These are phyloP conservation scores for Astyanax mexicanus DNA, from an alignment of 2,797 vertebrate species.

Conservation along the genomic window DNA sequence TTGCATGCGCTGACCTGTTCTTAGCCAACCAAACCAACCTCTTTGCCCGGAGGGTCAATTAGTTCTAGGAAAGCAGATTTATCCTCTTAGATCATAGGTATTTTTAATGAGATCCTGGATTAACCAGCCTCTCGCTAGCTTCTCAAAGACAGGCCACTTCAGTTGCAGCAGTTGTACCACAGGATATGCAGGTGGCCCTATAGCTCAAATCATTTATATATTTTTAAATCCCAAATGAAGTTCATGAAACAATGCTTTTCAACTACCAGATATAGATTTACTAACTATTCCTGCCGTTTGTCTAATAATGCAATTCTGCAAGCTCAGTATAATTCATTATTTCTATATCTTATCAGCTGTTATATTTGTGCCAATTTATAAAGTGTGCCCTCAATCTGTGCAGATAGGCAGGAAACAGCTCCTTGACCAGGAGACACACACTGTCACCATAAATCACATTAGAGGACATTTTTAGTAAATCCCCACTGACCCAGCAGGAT, in stretches of 20 bases:
- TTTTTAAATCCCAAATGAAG: not conserved
- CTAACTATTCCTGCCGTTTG: not conserved
- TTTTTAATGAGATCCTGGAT: conserved; percentile 58
- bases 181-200: not conserved
- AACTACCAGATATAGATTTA: not conserved
- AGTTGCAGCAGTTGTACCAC: not conserved
- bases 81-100: conserved; percentile 43
- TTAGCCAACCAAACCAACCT: conserved; percentile 38
- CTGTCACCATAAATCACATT: conserved; percentile 37
- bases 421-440: not conserved
- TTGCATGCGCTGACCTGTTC: conserved; percentile 34
- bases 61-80: conserved; percentile 51
- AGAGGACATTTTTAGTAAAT: conserved; percentile 40
- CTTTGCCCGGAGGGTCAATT: conserved; percentile 6
- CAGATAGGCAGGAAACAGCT: conserved; percentile 20
- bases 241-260: not conserved
- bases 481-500: conserved; percentile 16
- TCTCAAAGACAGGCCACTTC: conserved; percentile 5
- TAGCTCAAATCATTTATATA: not conserved
- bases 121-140: conserved; percentile 27
- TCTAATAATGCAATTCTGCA: not conserved
- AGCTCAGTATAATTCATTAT: not conserved
- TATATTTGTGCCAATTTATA: not conserved
- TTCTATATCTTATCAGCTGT: not conserved
- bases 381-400: not conserved